Conservation (phyloP, 2,113 vertebrate genomes). For the Myocastor coypus region DNA sequence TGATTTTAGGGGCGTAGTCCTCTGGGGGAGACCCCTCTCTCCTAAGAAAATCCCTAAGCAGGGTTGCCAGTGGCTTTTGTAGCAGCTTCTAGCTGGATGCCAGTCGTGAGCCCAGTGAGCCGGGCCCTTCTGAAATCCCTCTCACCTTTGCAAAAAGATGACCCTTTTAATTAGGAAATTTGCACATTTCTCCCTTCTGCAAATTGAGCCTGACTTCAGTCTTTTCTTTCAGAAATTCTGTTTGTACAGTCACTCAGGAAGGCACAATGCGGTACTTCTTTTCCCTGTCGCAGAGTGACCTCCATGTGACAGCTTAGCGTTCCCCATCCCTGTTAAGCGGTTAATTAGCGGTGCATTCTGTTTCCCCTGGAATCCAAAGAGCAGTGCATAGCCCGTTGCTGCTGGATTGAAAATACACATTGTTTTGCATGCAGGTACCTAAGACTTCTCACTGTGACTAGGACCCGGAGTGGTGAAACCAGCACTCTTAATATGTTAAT, state of each 20-base stretch:
- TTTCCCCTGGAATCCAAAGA: conserved; percentile 77
- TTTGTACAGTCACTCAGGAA: conserved; percentile 60
- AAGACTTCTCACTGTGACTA: conserved; percentile 86
- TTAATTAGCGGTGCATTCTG: conserved; percentile 77
- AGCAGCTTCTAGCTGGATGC: conserved; percentile 63
- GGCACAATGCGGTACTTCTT: conserved; percentile 62
- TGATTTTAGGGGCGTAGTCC: conserved; percentile 66
- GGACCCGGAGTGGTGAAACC: conserved; percentile 90
- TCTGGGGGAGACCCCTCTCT: conserved; percentile 66
- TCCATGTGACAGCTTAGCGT: conserved; percentile 75
- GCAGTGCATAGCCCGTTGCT: conserved; percentile 75
- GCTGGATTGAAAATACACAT: conserved; percentile 81
- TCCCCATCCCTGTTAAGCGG: conserved; percentile 68
- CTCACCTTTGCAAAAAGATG: conserved; percentile 76
- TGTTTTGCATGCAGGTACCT: conserved; percentile 87
- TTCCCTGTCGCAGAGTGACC: conserved; percentile 73
- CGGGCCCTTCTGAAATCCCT: conserved; percentile 55
- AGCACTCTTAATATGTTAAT: conserved; percentile 91
- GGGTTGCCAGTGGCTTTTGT: conserved; percentile 71
- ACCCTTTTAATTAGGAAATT: conserved; percentile 76
- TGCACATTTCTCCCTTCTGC: conserved; percentile 69
- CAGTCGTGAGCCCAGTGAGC: conserved; percentile 52
- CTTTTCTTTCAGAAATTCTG: conserved; percentile 66
- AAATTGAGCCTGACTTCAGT: conserved; percentile 1
- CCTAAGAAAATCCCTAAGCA: conserved; percentile 66